Percentiles rank a stretch among this genome's conserved stretches.
phyloP scores from a whole-genome alignment of 2,888 invertebrate species.

The Caenorhabditis virilis region DNA sequence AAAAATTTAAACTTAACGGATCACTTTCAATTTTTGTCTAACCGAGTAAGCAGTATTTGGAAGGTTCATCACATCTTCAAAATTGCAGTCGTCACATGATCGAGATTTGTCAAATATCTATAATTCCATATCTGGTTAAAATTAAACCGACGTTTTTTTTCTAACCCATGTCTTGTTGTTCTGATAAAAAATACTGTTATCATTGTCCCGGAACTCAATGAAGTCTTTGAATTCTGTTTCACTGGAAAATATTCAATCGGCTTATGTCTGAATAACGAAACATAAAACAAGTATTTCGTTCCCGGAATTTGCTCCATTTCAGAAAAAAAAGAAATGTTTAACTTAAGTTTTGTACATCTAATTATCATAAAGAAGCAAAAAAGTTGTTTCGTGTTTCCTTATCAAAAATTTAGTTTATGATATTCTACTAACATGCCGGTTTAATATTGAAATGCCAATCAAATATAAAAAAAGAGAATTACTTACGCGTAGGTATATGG shows the following conservation, averaged over 20 bases:
- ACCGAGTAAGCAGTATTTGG: constrained; percentile 50
- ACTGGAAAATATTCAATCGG: no score
- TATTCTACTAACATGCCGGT: neutral
- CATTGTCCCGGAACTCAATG: constrained; percentile 45
- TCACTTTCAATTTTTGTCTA: constrained; percentile 3
- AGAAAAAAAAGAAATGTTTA: neutral
- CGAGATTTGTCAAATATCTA: constrained; percentile 36
- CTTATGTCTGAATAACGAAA: no score
- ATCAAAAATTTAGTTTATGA: neutral
- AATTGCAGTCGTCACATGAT: constrained; percentile 36
- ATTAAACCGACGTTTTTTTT: neutral
- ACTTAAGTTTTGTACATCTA: neutral
- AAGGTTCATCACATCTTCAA: constrained; percentile 29
- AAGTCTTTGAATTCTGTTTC: constrained; percentile 56
- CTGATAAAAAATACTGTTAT: constrained; percentile 36
- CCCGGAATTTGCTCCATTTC: neutral
- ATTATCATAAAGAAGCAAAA: neutral
- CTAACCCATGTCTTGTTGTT: constrained; percentile 51
- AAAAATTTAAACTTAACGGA: constrained; percentile 1
- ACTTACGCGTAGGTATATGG: constrained; percentile 51
- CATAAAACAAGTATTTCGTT: neutral
- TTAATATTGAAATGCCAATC: no score
- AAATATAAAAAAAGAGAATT: neutral
- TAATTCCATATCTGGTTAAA: constrained; percentile 4
- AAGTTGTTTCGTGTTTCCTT: neutral